These are phyloP conservation scores for Aporrectodea caliginosa DNA, from an alignment of 1,140 invertebrate species.

Conservation along the genomic window DNA sequence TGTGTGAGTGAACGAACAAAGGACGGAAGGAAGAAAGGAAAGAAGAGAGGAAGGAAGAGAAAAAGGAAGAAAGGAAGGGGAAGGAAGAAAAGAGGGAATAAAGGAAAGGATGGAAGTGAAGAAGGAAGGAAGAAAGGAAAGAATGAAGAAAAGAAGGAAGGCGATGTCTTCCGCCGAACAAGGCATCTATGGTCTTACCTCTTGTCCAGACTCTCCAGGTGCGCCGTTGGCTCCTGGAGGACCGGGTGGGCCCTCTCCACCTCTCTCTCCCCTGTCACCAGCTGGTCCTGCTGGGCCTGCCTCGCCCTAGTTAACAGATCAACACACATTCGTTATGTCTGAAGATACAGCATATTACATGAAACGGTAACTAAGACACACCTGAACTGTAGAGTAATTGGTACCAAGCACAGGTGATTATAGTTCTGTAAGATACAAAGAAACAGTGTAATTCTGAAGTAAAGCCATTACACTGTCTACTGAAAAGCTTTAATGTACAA, in stretches of 20 bases:
- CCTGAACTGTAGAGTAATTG: too few species aligned
- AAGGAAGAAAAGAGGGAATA: conserved; percentile 35
- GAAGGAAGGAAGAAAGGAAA: not conserved
- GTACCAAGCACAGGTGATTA: too few species aligned
- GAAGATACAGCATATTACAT: not conserved
- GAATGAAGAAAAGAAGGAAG: not conserved
- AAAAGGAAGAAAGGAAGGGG: too few species aligned
- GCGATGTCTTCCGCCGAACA: not conserved
- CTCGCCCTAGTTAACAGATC: conserved; percentile 20
- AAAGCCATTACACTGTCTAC: too few species aligned
- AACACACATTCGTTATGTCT: too few species aligned
- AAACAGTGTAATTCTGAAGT: too few species aligned
- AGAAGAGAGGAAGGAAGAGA: too few species aligned
- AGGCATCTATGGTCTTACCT: conserved; percentile 33
- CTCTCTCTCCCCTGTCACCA: conserved; percentile 29
- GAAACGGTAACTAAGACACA: too few species aligned
- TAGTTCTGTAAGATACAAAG: too few species aligned
- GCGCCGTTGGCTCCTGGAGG: conserved; percentile 17
- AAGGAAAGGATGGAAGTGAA: not conserved
- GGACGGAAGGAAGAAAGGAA: too few species aligned
- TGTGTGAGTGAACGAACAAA: too few species aligned
- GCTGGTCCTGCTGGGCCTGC: conserved; percentile 4
- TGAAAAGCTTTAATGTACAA: too few species aligned
- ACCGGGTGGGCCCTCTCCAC: conserved; percentile 30
- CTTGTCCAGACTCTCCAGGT: conserved; percentile 25